Base-by-base conservation (phyloP, 2,888 invertebrate genomes). In the Agapostemon virescens region DNA sequence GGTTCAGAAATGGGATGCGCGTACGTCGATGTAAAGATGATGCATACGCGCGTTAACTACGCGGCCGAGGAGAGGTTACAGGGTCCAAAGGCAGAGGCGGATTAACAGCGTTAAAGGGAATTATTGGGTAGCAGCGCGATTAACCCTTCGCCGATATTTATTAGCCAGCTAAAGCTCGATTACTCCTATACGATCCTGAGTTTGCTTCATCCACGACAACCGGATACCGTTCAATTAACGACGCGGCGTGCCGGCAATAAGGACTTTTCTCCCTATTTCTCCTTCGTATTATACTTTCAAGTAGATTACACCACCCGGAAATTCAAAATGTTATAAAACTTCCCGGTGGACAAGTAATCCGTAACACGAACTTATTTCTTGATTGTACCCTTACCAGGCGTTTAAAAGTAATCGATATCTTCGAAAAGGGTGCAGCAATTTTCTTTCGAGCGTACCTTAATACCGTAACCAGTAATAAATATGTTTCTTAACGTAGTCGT, bases 31-130 rank as follows among this genome's bases (percentile, higher is more conserved):
- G 63, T 70, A 40, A 36, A 61, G 61, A 61, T 61, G 61, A 61
- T 61, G 61, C 61, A 61, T 23, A 38, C 17, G 63, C 70, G 66
- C 61, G 61, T 61, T 75, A 68, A 70, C 63, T 70, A 52, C 61
- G 64, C 15, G 52, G 45, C 33, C 49, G 73, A 15, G 72, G 36
- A 72, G 68, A 68, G 52, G 84, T 79, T 70, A 55, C 69, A 49
- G 64, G 63, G 17, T 58, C 30, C 45, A 26, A 33, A 38, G 64
- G 52, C 63, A 77, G 70, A 64, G 74, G 74, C 63, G 69, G 84
- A 87, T 87, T 87, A 87, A 88, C 85, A 70, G 85, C 79, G 85
- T 79, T 79, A 79, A 74, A 83, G 81, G 82, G 83, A 87, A 88
- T 89, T 86, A 88, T 88, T 85, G 86, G 85, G 81, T 86, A 87